A percentile compares a stretch with the other conserved stretches of the same genome.
These are phyloP conservation scores for Apocrypta bakeri DNA, from an alignment of 1,140 invertebrate genomes.

Conservation along the genomic window DNA sequence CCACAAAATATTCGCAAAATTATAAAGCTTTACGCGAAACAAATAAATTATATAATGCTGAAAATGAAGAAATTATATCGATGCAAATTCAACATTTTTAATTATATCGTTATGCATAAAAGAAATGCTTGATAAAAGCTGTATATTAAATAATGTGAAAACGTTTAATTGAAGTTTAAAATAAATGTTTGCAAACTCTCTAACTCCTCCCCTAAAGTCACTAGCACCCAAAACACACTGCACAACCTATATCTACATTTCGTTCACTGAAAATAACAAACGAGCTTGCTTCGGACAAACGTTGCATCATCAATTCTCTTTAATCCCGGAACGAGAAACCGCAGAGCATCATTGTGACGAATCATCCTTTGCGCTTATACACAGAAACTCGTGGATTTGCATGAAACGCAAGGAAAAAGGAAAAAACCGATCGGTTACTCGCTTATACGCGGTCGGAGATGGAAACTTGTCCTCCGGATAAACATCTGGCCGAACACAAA, in stretches of 20 bases:
- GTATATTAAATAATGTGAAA: too few species aligned
- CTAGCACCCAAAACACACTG: not conserved
- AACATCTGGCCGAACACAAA: not conserved
- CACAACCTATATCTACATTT: too few species aligned
- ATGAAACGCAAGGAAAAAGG: not conserved
- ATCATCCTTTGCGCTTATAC: not conserved
- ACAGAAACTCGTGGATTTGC: not conserved
- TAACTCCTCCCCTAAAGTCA: too few species aligned
- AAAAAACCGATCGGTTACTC: conserved; percentile 4
- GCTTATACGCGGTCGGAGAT: not conserved
- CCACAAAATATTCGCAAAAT: too few species aligned
- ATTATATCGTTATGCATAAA: too few species aligned
- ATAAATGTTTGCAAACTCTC: too few species aligned
- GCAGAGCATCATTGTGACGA: not conserved
- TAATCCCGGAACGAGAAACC: conserved; percentile 10
- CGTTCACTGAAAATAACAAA: not conserved
- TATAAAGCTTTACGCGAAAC: too few species aligned
- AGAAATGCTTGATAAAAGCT: too few species aligned
- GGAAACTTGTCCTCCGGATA: not conserved
- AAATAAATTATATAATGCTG: too few species aligned
- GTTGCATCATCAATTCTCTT: conserved; percentile 9
- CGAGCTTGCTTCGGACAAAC: not conserved
- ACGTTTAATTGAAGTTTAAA: too few species aligned
- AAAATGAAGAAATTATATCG: too few species aligned
- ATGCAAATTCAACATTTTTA: too few species aligned